Percentiles rank a stretch among this genome's conserved stretches.
These are phyloP conservation scores for Siniperca obscura DNA, from an alignment of 2,797 vertebrate species.

Conservation along the genomic window DNA sequence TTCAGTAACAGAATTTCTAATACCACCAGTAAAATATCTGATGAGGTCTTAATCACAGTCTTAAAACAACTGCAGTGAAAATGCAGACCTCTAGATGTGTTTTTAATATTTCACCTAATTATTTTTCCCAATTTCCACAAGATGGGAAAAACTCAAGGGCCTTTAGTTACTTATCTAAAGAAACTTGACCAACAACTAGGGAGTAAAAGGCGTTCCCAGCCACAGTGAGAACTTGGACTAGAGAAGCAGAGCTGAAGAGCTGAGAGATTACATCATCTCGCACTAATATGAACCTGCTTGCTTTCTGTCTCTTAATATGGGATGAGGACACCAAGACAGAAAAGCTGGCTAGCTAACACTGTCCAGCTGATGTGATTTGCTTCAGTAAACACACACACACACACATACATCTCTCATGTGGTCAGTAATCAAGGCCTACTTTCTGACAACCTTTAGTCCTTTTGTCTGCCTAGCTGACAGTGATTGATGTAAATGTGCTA, in stretches of 20 bases:
- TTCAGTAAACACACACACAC: conserved; percentile 24
- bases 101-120: conserved; percentile 11
- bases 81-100: not conserved
- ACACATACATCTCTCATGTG: conserved; percentile 38
- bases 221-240: conserved; percentile 46
- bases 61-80: conserved; percentile 37
- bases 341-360: conserved; percentile 44
- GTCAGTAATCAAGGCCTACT: conserved; percentile 53
- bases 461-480: conserved; percentile 50
- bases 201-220: conserved; percentile 51
- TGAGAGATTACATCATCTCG: conserved; percentile 73
- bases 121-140: conserved; percentile 29
- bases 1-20: conserved; percentile 28
- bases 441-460: conserved; percentile 47
- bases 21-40: conserved; percentile 28
- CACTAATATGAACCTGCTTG: conserved; percentile 74
- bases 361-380: conserved; percentile 57
- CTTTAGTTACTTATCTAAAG: conserved; percentile 37
- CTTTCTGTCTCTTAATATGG: conserved; percentile 58
- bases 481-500: conserved; percentile 59
- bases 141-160: conserved; percentile 39
- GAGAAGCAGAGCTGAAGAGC: conserved; percentile 51
- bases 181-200: conserved; percentile 46
- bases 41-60: conserved; percentile 21
- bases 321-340: conserved; percentile 58